These are phyloP conservation scores for Xanthorhoe spadicearia DNA, from an alignment of 2,888 invertebrate species.

Conservation along the genomic window DNA sequence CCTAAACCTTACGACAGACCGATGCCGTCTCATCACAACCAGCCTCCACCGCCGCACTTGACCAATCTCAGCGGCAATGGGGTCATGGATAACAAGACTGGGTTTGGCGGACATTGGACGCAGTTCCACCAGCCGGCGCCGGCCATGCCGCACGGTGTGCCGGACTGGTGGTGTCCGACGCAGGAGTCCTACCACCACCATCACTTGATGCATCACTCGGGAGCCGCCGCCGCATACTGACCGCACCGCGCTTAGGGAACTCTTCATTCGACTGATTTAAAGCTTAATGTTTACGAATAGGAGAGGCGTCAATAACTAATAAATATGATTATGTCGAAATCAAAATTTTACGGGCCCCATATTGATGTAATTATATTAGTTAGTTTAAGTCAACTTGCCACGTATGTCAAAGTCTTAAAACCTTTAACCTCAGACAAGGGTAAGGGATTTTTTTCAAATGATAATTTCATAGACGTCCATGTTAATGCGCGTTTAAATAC, in stretches of 20 bases:
- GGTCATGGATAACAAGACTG: constrained; percentile 78
- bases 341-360: no score
- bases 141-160: constrained; percentile 83
- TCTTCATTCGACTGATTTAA: constrained; percentile 69
- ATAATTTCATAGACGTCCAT: constrained; percentile 18
- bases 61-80: constrained; percentile 87
- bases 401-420: not conserved
- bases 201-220: constrained; percentile 87
- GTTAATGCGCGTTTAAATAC: constrained; percentile 26
- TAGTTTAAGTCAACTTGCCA: not conserved
- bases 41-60: constrained; percentile 68
- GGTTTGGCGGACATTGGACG: constrained; percentile 90
- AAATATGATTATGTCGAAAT: not conserved
- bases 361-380: not conserved
- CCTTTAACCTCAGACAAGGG: not conserved
- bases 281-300: not conserved
- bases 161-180: constrained; percentile 81
- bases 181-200: constrained; percentile 84
- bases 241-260: constrained; percentile 84
- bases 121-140: constrained; percentile 88
- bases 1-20: constrained; percentile 91
- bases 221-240: constrained; percentile 92
- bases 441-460: constrained; percentile 9
- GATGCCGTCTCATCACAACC: constrained; percentile 70
- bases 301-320: not conserved